Percentiles rank a stretch among this genome's conserved stretches.
Conservation (phyloP, 2,888 invertebrate species). For the Autographa pulchrina region DNA sequence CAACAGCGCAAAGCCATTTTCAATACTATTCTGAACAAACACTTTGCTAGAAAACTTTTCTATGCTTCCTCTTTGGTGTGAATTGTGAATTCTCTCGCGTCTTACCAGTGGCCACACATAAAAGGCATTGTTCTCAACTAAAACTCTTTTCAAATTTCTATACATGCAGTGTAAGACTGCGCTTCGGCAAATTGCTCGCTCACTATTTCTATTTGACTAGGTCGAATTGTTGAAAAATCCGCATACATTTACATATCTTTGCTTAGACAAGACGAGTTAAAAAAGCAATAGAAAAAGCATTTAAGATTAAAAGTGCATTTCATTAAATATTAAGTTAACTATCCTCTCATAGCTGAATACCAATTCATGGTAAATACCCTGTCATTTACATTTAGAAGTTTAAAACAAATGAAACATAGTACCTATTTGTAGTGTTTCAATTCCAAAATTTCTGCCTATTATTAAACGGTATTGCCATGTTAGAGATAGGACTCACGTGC, state of each 20-base stretch:
- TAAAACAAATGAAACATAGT: too few species aligned
- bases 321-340: too few species aligned
- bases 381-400: too few species aligned
- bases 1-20: neutral
- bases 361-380: too few species aligned
- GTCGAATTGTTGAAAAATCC: neutral
- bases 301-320: too few species aligned
- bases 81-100: neutral
- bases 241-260: too few species aligned
- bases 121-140: slow-evolving; percentile 2
- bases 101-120: neutral
- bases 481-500: neutral
- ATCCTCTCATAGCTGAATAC: too few species aligned
- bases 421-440: neutral
- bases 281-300: too few species aligned
- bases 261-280: too few species aligned
- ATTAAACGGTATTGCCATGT: neutral
- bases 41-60: slow-evolving; percentile 4
- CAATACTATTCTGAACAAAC: neutral
- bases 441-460: neutral
- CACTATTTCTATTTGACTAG: neutral
- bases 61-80: neutral
- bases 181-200: neutral
- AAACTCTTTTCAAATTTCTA: slow-evolving; percentile 4
- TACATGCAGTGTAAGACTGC: neutral